Evolutionary conservation across 2,113 vertebrate species (phyloP).

Genomic region (Vimba vimba): DNA sequence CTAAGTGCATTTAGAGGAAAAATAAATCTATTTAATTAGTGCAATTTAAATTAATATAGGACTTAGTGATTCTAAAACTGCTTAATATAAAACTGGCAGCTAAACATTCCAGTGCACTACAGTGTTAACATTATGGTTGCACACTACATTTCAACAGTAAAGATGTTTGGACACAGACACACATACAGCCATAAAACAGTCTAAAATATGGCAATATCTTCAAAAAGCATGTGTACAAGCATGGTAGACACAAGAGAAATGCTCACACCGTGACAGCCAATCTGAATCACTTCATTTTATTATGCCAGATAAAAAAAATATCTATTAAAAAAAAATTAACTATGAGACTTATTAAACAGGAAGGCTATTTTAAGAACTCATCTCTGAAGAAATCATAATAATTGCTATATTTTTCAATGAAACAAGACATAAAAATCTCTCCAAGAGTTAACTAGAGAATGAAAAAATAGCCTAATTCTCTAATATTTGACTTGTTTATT

Average conservation of each 20-base stretch:
- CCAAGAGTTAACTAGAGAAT: neutral
- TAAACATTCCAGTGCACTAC: conserved; percentile 10
- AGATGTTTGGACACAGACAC: neutral
- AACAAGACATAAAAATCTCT: no score
- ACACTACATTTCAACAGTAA: neutral
- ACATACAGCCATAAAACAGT: neutral
- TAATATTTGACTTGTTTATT: neutral
- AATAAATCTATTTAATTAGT: neutral
- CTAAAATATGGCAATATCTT: neutral
- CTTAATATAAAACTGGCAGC: no score
- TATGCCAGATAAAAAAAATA: neutral
- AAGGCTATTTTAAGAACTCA: neutral
- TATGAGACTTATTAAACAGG: neutral
- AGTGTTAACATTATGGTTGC: neutral
- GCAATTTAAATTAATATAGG: neutral
- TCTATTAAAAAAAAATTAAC: neutral
- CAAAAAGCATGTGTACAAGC: neutral
- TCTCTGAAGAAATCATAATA: neutral
- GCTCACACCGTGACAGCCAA: neutral
- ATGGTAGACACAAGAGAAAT: neutral
- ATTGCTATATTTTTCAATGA: neutral
- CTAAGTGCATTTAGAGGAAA: neutral
- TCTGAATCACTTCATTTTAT: neutral
- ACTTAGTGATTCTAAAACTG: neutral
- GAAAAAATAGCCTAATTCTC: neutral